Evolutionary conservation across 1,140 invertebrate genomes (phyloP).

Genomic region (Pogonomyrmex barbatus): DNA sequence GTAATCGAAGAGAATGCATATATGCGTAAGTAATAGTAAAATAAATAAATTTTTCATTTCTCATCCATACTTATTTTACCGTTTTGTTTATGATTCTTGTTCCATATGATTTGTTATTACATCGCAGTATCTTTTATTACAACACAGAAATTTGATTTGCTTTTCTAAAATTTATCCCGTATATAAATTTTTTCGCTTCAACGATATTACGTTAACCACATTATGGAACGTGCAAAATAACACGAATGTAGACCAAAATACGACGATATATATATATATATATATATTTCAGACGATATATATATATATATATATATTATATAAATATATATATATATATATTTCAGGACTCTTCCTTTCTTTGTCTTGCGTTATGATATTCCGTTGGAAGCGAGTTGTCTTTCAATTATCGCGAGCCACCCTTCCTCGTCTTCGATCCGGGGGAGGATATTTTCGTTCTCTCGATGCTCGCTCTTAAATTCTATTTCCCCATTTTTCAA

Average conservation of each 20-base stretch:
- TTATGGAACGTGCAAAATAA: not conserved
- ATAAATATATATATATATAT: not conserved
- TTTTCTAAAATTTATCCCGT: constrained; percentile 28
- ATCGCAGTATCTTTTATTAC: not conserved
- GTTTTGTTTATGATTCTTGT: not conserved
- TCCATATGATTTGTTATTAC: not conserved
- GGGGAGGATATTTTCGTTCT: constrained; percentile 60
- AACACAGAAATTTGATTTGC: not conserved
- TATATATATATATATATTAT: too few species aligned
- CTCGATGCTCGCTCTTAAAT: constrained; percentile 50
- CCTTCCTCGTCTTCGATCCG: constrained; percentile 29
- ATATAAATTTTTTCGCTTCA: not conserved
- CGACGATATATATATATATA: not conserved
- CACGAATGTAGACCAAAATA: not conserved
- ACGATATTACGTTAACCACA: not conserved
- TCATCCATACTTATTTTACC: not conserved
- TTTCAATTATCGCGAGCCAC: constrained; percentile 53
- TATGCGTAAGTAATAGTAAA: not conserved
- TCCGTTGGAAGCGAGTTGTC: constrained; percentile 7
- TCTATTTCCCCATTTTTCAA: constrained; percentile 56
- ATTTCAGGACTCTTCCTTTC: not conserved
- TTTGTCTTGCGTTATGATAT: not conserved
- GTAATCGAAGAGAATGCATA: not conserved
- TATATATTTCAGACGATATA: too few species aligned
- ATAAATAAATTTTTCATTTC: not conserved